phyloP scores from a whole-genome alignment of 2,113 vertebrate species.

The Alethe castanea region DNA sequence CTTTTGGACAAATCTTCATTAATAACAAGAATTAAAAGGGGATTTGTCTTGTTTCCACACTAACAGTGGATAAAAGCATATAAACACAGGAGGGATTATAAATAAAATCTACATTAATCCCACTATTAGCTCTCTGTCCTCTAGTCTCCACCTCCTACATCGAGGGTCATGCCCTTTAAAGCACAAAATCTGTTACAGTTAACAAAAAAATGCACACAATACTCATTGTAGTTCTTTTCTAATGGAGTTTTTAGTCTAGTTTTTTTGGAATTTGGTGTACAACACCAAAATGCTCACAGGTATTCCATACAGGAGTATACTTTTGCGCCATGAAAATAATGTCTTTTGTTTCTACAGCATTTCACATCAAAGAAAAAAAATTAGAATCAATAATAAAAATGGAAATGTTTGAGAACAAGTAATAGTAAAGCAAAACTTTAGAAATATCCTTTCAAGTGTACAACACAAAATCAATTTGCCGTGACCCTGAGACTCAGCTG shows the following conservation, averaged over 20 bases:
- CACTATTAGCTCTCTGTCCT: conserved; percentile 16
- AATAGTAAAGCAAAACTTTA: conserved; percentile 61
- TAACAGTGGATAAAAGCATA: conserved; percentile 33
- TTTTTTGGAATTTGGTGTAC: background rate
- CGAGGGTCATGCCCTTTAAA: conserved; percentile 40
- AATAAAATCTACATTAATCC: conserved; percentile 47
- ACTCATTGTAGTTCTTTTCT: background rate
- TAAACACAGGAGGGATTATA: conserved; percentile 43
- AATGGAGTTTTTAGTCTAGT: background rate
- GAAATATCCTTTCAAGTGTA: conserved; percentile 68
- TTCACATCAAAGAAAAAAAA: conserved; percentile 53
- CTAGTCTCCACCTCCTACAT: background rate
- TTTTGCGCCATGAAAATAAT: conserved; percentile 34
- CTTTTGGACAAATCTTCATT: conserved; percentile 46
- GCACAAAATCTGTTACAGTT: background rate
- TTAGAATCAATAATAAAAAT: conserved; percentile 70
- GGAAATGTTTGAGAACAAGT: conserved; percentile 66
- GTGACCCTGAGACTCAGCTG: conserved; percentile 67
- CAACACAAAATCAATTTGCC: conserved; percentile 77
- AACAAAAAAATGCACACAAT: background rate
- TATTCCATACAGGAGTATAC: background rate
- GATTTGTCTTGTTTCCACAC: conserved; percentile 49
- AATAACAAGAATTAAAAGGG: conserved; percentile 32
- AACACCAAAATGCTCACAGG: background rate
- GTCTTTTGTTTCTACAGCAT: conserved; percentile 10